These are phyloP conservation scores for Calidris pygmaea DNA, from an alignment of 2,113 vertebrate species.

Conservation along the genomic window DNA sequence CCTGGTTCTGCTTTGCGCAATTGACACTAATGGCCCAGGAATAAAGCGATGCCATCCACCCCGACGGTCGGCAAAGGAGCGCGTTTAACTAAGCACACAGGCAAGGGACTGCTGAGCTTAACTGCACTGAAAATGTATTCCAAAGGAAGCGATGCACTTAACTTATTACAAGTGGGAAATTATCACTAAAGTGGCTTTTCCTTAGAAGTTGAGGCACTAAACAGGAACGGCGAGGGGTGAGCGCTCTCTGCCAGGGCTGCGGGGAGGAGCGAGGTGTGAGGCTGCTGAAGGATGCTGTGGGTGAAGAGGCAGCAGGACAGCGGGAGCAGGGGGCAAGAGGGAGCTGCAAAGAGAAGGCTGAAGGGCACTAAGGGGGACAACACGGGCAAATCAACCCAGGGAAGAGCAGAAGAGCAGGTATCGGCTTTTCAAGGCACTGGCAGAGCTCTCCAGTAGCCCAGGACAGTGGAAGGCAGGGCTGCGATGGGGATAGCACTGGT, in stretches of 20 bases:
- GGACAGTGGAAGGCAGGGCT: background rate
- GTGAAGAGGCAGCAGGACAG: background rate
- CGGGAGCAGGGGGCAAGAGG: background rate
- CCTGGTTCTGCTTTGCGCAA: conserved; percentile 66
- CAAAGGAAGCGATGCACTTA: conserved; percentile 73
- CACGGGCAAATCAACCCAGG: background rate
- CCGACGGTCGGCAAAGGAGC: conserved; percentile 63
- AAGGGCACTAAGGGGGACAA: background rate
- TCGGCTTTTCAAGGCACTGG: background rate
- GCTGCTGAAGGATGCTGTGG: background rate
- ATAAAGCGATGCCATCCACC: conserved; percentile 72
- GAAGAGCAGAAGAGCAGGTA: background rate
- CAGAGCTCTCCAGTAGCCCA: background rate
- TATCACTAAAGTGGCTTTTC: conserved; percentile 71
- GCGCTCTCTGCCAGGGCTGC: background rate
- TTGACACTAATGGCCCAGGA: conserved; percentile 75
- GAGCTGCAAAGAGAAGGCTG: background rate
- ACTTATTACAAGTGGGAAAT: conserved; percentile 77
- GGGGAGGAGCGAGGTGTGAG: background rate
- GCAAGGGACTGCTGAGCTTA: conserved; percentile 70
- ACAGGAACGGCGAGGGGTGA: conserved; percentile 25
- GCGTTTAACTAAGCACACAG: conserved; percentile 61
- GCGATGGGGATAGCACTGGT: background rate
- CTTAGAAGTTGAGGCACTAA: conserved; percentile 46
- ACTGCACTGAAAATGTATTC: conserved; percentile 71